Percentiles rank a stretch among this genome's conserved stretches.
These are phyloP conservation scores for Corythaeola cristata DNA, from an alignment of 2,113 vertebrate species.

Conservation along the genomic window DNA sequence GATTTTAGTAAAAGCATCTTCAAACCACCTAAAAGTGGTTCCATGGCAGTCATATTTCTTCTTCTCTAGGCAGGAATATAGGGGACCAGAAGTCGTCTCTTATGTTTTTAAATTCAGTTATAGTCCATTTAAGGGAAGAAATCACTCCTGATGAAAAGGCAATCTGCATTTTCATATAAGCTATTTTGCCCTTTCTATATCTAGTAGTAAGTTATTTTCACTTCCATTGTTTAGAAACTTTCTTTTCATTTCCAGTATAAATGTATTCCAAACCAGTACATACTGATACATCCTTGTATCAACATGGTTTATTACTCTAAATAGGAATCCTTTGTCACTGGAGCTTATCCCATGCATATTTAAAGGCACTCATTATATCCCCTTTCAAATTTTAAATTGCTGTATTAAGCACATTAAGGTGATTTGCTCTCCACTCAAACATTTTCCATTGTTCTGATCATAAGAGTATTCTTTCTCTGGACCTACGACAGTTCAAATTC, in stretches of 20 bases:
- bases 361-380: not conserved
- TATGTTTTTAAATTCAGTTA: not conserved
- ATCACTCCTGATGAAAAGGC: not conserved
- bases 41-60: not conserved
- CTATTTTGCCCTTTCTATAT: not conserved
- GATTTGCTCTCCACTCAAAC: accelerated
- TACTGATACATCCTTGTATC: not conserved
- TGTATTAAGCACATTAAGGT: not conserved
- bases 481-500: not conserved
- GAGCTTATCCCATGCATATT: not conserved
- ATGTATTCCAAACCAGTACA: not conserved
- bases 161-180: not conserved
- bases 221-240: not conserved
- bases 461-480: not conserved
- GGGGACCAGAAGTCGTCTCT: not conserved
- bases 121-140: not conserved
- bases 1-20: not conserved
- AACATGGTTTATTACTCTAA: not conserved
- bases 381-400: not conserved
- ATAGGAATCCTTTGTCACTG: not conserved
- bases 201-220: not conserved
- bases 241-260: not conserved
- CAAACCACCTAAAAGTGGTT: not conserved
- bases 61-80: not conserved
- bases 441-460: not conserved